Conservation (phyloP, 1,140 invertebrate genomes). For the Bombus soroeensis region DNA sequence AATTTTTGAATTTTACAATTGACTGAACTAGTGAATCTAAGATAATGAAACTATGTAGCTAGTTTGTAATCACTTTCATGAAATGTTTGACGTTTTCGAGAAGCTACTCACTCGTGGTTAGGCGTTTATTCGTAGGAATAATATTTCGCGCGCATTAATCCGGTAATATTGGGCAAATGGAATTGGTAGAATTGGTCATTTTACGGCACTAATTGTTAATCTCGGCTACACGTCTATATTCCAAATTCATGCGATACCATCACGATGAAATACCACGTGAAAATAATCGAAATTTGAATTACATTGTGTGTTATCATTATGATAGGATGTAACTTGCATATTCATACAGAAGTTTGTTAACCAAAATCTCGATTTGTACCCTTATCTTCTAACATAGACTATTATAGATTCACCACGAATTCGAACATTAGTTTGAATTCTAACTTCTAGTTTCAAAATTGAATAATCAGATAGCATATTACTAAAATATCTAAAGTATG, state of each 20-base stretch:
- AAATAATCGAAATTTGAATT: constrained; percentile 11
- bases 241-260: background rate
- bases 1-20: too few species aligned
- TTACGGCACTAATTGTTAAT: background rate
- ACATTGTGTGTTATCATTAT: background rate
- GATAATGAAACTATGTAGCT: too few species aligned
- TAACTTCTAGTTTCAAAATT: too few species aligned
- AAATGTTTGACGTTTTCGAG: background rate
- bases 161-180: background rate
- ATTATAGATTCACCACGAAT: too few species aligned
- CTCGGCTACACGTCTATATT: background rate
- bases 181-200: background rate
- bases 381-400: background rate
- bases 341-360: background rate
- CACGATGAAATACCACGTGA: too few species aligned
- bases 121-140: background rate
- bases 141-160: background rate
- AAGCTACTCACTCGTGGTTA: background rate
- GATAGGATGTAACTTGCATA: background rate
- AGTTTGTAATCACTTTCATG: too few species aligned
- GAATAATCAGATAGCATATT: too few species aligned
- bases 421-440: too few species aligned
- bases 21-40: too few species aligned
- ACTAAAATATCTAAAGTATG: too few species aligned
- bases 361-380: background rate